These are phyloP conservation scores for Lateolabrax maculatus DNA, from an alignment of 2,797 vertebrate genomes.

Conservation along the genomic window DNA sequence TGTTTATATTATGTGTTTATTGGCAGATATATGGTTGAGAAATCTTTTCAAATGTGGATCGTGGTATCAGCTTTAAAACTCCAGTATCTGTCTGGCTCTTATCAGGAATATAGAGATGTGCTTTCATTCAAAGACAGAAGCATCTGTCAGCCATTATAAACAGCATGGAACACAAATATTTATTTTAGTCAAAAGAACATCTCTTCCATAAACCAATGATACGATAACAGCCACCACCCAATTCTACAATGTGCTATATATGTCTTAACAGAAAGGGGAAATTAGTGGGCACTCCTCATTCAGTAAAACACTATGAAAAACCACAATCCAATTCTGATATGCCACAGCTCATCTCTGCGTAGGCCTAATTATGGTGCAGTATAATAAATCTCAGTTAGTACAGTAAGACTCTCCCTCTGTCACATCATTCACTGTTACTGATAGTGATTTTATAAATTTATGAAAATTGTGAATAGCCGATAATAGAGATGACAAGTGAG, in stretches of 20 bases:
- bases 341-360: constrained; percentile 15
- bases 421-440: constrained; percentile 6
- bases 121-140: background rate
- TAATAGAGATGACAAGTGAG: background rate
- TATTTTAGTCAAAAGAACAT: constrained; percentile 18
- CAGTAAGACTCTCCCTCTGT: constrained; percentile 27
- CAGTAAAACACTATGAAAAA: constrained; percentile 46
- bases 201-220: constrained; percentile 25
- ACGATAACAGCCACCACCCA: constrained; percentile 33
- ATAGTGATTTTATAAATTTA: constrained; percentile 15
- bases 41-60: background rate
- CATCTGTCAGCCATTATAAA: constrained; percentile 2
- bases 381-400: constrained; percentile 41
- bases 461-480: background rate
- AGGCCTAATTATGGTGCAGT: constrained; percentile 19
- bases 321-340: constrained; percentile 10
- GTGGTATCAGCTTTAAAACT: background rate
- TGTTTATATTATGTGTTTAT: background rate
- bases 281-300: constrained; percentile 9
- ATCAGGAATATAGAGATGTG: background rate
- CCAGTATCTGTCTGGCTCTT: background rate
- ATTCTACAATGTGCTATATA: constrained; percentile 11
- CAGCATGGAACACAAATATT: constrained; percentile 8
- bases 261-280: background rate
- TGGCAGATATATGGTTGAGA: background rate